phyloP scores from a whole-genome alignment of 2,113 vertebrate species.

The Hemibagrus wyckioides region DNA sequence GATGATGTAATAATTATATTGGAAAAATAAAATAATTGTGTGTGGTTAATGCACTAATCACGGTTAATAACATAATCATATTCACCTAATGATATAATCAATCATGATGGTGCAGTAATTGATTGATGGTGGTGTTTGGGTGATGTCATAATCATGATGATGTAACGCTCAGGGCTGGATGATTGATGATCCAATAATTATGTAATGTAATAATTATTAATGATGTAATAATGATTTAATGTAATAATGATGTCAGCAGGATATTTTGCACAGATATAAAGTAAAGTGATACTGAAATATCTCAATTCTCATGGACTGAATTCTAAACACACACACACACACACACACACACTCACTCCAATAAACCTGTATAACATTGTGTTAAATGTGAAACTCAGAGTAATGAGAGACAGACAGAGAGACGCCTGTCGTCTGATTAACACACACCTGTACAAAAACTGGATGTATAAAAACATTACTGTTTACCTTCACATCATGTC shows the following conservation, averaged over 20 bases:
- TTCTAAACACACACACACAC: neutral
- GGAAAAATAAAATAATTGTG: neutral
- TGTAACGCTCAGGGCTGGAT: neutral
- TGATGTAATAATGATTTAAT: no score
- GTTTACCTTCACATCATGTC: neutral
- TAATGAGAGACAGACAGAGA: no score
- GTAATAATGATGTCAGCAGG: no score
- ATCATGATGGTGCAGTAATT: neutral
- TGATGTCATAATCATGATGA: neutral
- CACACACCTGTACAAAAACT: no score
- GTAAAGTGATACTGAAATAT: neutral
- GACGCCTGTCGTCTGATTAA: no score
- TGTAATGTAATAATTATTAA: no score
- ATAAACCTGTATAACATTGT: neutral
- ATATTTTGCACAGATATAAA: neutral
- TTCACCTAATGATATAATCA: neutral
- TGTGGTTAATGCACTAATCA: neutral
- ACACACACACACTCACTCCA: neutral
- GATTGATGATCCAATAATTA: neutral
- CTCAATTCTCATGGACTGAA: neutral
- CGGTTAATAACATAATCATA: neutral
- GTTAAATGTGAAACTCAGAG: no score
- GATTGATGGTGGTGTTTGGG: neutral
- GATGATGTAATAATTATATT: neutral
- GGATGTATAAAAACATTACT: neutral